Evolutionary conservation across 2,797 vertebrate genomes (phyloP).

Genomic region (Neosalanx taihuensis): DNA sequence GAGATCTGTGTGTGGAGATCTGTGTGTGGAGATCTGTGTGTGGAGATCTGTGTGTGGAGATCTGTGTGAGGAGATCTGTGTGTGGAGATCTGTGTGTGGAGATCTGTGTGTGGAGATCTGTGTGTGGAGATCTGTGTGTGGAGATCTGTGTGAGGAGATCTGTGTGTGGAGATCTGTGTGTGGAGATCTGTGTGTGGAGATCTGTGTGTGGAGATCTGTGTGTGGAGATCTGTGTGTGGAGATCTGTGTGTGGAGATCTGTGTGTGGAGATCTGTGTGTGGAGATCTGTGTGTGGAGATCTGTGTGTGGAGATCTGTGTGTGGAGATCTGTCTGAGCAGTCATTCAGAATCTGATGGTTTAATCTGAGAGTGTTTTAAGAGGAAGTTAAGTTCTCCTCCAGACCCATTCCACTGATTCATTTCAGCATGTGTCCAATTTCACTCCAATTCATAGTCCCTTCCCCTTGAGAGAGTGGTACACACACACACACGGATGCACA

Average conservation of each 20-base stretch:
- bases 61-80: slow-evolving; percentile 19
- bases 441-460: slow-evolving; percentile 53
- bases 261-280: slow-evolving; percentile 38
- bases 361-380: background rate
- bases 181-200: slow-evolving; percentile 16
- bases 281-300: too few species aligned
- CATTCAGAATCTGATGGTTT: slow-evolving; percentile 36
- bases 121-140: slow-evolving; percentile 19
- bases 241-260: slow-evolving; percentile 20
- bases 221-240: slow-evolving; percentile 38
- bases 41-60: slow-evolving; percentile 38
- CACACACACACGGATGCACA: slow-evolving; percentile 28
- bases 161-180: slow-evolving; percentile 18
- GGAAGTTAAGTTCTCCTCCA: background rate
- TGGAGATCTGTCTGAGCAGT: slow-evolving; percentile 49
- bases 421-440: slow-evolving; percentile 50
- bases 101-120: slow-evolving; percentile 32
- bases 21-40: background rate
- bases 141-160: slow-evolving; percentile 27
- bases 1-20: too few species aligned
- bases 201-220: too few species aligned
- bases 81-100: slow-evolving; percentile 1
- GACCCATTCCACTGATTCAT: slow-evolving; percentile 37
- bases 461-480: slow-evolving; percentile 23
- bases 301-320: slow-evolving; percentile 38